Evolutionary conservation across 2,888 invertebrate genomes (phyloP).

Genomic region (Pseudococcus viburni): DNA sequence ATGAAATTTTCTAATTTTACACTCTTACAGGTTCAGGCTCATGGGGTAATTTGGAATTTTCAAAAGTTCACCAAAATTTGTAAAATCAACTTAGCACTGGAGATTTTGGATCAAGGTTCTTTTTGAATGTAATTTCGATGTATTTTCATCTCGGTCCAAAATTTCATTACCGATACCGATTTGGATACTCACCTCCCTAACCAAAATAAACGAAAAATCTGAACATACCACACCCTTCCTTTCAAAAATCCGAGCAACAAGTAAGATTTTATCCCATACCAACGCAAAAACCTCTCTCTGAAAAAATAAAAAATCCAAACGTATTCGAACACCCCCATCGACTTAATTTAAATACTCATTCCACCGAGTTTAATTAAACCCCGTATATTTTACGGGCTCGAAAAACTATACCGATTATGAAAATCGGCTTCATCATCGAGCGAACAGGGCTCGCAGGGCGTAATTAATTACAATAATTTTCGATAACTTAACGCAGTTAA

Average conservation of each 20-base stretch:
- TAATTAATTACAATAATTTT: conserved; percentile 45
- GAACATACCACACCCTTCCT: neutral
- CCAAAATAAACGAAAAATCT: neutral
- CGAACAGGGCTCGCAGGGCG: neutral
- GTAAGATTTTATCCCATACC: neutral
- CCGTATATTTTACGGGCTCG: neutral
- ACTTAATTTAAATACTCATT: neutral
- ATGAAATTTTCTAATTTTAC: no score
- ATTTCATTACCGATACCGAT: no score
- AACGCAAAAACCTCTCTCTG: neutral
- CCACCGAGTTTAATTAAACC: neutral
- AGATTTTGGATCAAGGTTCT: no score
- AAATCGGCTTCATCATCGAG: conserved; percentile 18
- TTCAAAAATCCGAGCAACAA: neutral
- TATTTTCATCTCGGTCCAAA: no score
- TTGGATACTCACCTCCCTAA: no score
- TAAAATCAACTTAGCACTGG: no score
- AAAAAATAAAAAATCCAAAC: neutral
- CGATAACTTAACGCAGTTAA: conserved; percentile 39
- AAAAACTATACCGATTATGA: conserved; percentile 29
- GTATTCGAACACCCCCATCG: neutral
- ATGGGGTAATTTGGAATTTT: no score
- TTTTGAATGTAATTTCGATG: no score
- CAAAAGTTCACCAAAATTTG: no score
- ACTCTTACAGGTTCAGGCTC: no score